phyloP scores from a whole-genome alignment of 2,888 invertebrate genomes.

The Erpobdella octoculata region DNA sequence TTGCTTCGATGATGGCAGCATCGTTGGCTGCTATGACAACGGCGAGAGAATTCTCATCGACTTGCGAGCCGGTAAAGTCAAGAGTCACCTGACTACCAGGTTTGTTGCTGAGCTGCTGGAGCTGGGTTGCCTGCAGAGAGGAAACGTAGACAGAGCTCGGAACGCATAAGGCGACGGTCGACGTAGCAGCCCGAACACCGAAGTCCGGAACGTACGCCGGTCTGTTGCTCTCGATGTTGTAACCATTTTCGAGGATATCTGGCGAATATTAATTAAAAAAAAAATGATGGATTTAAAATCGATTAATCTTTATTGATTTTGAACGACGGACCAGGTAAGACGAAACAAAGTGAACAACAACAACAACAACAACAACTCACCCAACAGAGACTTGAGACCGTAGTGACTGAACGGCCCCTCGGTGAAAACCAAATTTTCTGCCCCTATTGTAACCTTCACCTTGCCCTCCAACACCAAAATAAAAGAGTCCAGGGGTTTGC shows the following conservation, averaged over 20 bases:
- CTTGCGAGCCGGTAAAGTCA: too few relatives aligned
- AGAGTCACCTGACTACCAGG: background rate
- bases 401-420: conserved; percentile 24
- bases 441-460: conserved; percentile 21
- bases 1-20: background rate
- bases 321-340: too few relatives aligned
- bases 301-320: too few relatives aligned
- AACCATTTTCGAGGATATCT: too few relatives aligned
- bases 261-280: background rate
- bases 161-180: background rate
- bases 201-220: conserved; percentile 25
- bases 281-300: background rate
- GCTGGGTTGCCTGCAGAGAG: conserved; percentile 10
- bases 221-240: background rate
- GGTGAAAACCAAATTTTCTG: conserved; percentile 19
- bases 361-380: background rate
- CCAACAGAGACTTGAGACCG: conserved; percentile 12
- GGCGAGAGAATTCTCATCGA: too few relatives aligned
- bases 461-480: conserved; percentile 23
- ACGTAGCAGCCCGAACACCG: conserved; percentile 12
- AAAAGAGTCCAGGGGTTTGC: conserved; percentile 8
- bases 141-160: conserved; percentile 1
- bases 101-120: conserved; percentile 13
- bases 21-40: too few relatives aligned
- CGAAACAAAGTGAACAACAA: too few relatives aligned